A percentile compares a stretch with the other conserved stretches of the same genome.
phyloP scores from a whole-genome alignment of 2,797 vertebrate species.

The Enteromius unitaeniatus region DNA sequence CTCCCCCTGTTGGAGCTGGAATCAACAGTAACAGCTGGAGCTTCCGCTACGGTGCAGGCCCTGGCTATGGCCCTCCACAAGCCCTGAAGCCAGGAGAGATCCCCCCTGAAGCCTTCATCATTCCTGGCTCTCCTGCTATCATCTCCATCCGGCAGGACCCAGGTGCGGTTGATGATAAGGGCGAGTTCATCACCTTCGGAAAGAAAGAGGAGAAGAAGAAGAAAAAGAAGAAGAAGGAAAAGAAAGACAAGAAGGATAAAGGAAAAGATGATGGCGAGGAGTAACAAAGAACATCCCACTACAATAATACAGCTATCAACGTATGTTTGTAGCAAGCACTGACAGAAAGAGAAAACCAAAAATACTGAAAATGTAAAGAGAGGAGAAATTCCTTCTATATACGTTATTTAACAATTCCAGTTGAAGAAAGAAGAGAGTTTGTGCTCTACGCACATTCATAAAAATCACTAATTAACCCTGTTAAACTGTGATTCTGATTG shows the following conservation, averaged over 20 bases:
- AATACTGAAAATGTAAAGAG: constrained; percentile 67
- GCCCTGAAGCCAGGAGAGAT: constrained; percentile 94
- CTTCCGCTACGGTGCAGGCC: constrained; percentile 93
- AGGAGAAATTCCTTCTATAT: constrained; percentile 24
- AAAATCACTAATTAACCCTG: not conserved
- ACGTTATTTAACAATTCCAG: constrained; percentile 19
- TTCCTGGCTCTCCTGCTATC: constrained; percentile 98
- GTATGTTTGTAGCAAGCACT: constrained; percentile 59
- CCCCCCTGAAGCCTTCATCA: constrained; percentile 98
- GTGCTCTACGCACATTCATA: constrained; percentile 20
- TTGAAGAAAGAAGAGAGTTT: constrained; percentile 33
- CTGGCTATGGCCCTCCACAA: constrained; percentile 82
- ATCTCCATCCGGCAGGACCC: constrained; percentile 97
- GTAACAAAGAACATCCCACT: constrained; percentile 67
- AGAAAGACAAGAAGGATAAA: constrained; percentile 97
- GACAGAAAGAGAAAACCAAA: constrained; percentile 70
- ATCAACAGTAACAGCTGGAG: constrained; percentile 99
- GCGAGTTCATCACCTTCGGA: constrained; percentile 99
- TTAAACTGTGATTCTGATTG: constrained; percentile 48
- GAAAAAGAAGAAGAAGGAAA: constrained; percentile 99
- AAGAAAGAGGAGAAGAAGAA: constrained; percentile 99
- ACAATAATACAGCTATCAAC: constrained; percentile 64
- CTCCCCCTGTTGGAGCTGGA: constrained; percentile 95
- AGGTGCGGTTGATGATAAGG: constrained; percentile 91
- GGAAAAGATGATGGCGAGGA: constrained; percentile 94